Percentiles rank a stretch among this genome's conserved stretches.
phyloP scores from a whole-genome alignment of 2,113 vertebrate genomes.

The Mirza zaza region DNA sequence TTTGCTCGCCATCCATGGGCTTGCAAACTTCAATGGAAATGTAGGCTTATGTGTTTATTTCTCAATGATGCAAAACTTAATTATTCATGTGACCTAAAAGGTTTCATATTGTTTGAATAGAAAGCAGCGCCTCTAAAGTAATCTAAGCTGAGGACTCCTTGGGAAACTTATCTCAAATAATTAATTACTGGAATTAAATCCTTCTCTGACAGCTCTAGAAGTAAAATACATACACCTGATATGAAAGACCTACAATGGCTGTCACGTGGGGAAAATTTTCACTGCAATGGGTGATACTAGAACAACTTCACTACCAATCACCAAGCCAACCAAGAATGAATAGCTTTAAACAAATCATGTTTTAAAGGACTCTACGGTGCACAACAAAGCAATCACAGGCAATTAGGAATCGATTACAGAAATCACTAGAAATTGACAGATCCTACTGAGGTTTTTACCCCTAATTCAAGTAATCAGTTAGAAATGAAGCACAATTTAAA shows the following conservation, averaged over 20 bases:
- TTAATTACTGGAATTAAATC: conserved; percentile 51
- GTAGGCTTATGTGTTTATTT: background rate
- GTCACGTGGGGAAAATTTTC: background rate
- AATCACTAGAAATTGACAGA: background rate
- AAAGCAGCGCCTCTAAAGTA: background rate
- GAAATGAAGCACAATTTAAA: background rate
- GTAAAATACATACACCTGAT: background rate
- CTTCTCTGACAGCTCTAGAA: background rate
- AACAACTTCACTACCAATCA: background rate
- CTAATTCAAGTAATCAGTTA: background rate
- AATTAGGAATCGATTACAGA: background rate
- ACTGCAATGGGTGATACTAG: background rate
- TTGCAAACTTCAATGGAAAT: background rate
- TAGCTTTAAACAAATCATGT: background rate
- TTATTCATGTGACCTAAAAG: conserved; percentile 5
- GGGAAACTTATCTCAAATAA: conserved; percentile 46
- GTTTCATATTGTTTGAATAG: background rate
- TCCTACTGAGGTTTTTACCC: background rate
- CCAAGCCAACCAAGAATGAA: background rate
- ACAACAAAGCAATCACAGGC: background rate
- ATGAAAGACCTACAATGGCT: background rate
- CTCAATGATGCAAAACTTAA: conserved; percentile 7
- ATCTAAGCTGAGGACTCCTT: background rate
- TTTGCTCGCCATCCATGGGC: background rate
- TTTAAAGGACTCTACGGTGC: conserved; percentile 8